phyloP scores from a whole-genome alignment of 2,888 invertebrate species.

The Nephrotoma appendiculata region DNA sequence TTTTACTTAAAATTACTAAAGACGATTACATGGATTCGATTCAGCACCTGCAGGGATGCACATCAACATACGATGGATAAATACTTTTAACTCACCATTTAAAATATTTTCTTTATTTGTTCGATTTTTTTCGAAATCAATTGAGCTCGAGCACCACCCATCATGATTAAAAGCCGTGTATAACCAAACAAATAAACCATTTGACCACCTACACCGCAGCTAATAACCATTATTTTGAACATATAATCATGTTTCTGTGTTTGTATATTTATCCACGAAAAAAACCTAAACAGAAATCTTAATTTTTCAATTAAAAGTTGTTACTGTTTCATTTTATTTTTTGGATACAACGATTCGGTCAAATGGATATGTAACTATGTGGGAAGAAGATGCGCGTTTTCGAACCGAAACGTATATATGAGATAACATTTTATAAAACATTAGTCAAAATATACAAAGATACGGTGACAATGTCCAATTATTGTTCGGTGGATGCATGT shows the following conservation, averaged over 20 bases:
- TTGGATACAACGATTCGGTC: not conserved
- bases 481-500: too few species aligned
- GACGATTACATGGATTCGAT: not conserved
- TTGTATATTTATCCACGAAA: not conserved
- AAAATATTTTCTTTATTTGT: not conserved
- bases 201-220: not conserved
- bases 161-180: not conserved
- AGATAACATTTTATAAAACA: too few species aligned
- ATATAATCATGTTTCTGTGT: not conserved
- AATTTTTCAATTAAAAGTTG: not conserved
- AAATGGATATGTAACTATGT: not conserved
- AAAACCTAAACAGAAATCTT: not conserved
- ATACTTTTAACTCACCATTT: not conserved
- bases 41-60: not conserved
- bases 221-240: not conserved
- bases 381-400: not conserved
- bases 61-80: not conserved
- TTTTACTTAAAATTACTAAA: not conserved
- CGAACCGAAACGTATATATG: not conserved
- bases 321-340: not conserved
- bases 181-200: not conserved
- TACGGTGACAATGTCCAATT: too few species aligned
- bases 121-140: not conserved
- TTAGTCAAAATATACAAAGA: too few species aligned
- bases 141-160: not conserved